phyloP scores from a whole-genome alignment of 2,113 vertebrate genomes.

The Synodontis membranacea region DNA sequence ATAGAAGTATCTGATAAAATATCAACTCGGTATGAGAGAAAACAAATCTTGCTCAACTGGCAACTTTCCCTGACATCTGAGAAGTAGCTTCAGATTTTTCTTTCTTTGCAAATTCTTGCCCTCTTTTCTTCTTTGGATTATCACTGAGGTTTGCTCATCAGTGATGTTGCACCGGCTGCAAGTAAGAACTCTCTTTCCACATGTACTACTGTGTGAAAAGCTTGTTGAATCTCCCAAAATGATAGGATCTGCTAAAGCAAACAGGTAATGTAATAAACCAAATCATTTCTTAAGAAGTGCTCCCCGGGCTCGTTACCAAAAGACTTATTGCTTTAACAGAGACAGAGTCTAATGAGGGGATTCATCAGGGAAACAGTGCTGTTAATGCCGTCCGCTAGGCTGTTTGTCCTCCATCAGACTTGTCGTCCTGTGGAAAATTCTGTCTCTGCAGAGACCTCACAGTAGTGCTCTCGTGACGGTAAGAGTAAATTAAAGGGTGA shows the following conservation, averaged over 20 bases:
- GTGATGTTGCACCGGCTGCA: background rate
- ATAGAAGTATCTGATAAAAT: too few species aligned
- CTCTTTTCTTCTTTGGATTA: background rate
- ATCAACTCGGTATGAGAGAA: background rate
- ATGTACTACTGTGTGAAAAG: constrained; percentile 52
- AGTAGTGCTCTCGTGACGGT: background rate
- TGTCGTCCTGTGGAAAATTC: background rate
- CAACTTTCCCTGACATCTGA: background rate
- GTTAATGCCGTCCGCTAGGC: background rate
- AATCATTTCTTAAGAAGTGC: constrained; percentile 60
- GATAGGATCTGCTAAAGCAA: constrained; percentile 48
- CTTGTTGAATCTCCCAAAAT: constrained; percentile 57
- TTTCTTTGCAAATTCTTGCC: background rate
- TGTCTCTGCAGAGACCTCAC: background rate
- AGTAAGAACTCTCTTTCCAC: constrained; percentile 12
- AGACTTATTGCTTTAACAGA: constrained; percentile 42
- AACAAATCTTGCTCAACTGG: background rate
- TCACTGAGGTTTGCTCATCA: background rate
- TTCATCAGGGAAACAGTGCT: background rate
- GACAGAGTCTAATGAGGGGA: constrained; percentile 17
- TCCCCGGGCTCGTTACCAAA: constrained; percentile 55
- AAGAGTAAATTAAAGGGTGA: constrained; percentile 8
- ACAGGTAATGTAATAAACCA: constrained; percentile 53
- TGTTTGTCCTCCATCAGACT: constrained; percentile 29
- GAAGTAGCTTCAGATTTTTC: background rate